Evolutionary conservation across 35 echinoderm and acorn worm genomes (phyloP), one percentile per base, ranked within the genome.

Genomic region (Ptychodera flava): DNA sequence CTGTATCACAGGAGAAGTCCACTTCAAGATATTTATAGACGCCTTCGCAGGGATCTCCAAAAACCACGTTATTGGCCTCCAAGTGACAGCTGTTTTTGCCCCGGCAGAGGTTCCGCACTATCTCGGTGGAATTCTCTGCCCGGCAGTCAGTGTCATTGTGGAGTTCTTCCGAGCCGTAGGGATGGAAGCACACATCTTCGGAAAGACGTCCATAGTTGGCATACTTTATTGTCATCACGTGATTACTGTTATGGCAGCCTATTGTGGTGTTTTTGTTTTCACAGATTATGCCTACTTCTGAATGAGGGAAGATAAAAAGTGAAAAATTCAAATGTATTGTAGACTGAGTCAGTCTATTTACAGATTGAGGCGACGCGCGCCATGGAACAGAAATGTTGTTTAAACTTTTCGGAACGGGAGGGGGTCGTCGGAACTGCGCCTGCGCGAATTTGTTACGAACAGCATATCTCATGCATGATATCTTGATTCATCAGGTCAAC

Each of bases 11-110:
- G 6, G 45, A 12, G 45, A 64, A 64, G 45, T 64, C 6, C 45
- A 64, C 45, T n/a, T 87, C 33, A 53, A 87, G 35, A 77, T 87
- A 87, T 34, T 87, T 87, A 77, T 22, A 87, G 29, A 77, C 79
- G 15, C 78, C 34, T 0, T 29, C 31, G 36, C 86, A 87, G 1
- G 86, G 86, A 79, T 87, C 77, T 30, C 86, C 86, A 30, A 79
- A 87, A 32, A 80, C 76, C 1, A 53, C 86, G 34, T 87, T 87
- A 30, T 78, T 79, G 14, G 77, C 86, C 16, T 28, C 33, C 30
- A 87, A 0, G 77, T 29, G 35, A 78, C 86, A 87, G 16, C 27
- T 1, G 86, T 78, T 35, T 1, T 32, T 14, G 27, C 86, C 86
- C 16, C 79, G 64, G 28, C 86, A 87, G 15, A 28, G 76, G 29